Percentiles rank a stretch among this genome's conserved stretches.
Evolutionary conservation across 2,888 invertebrate genomes (phyloP).

Genomic region (Caenorhabditis uteleia): DNA sequence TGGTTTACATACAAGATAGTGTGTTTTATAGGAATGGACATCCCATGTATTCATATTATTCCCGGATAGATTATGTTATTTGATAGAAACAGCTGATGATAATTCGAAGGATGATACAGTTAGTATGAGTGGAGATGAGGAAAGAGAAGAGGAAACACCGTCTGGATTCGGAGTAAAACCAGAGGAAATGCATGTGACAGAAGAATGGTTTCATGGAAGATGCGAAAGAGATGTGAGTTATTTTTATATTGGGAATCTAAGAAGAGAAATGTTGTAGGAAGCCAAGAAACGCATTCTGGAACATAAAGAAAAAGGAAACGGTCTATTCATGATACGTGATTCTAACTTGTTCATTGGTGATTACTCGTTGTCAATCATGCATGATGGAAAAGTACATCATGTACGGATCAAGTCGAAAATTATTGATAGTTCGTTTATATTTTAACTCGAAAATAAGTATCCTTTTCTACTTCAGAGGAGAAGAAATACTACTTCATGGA

Average conservation of each 20-base stretch:
- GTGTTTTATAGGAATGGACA: slow-evolving; percentile 54
- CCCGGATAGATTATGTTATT: slow-evolving; percentile 65
- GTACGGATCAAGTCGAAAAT: slow-evolving; percentile 65
- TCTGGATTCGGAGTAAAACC: slow-evolving; percentile 63
- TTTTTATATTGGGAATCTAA: too few relatives aligned
- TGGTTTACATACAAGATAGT: background rate
- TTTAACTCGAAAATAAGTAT: background rate
- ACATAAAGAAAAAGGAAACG: slow-evolving; percentile 78
- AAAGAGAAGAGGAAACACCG: slow-evolving; percentile 52
- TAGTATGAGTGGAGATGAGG: slow-evolving; percentile 63
- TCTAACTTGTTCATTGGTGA: slow-evolving; percentile 86
- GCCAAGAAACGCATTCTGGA: slow-evolving; percentile 60
- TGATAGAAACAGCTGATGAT: slow-evolving; percentile 48
- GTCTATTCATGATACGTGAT: slow-evolving; percentile 90
- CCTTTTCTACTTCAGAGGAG: slow-evolving; percentile 54
- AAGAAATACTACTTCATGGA: slow-evolving; percentile 69
- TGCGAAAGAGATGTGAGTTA: slow-evolving; percentile 56
- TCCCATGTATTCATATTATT: slow-evolving; percentile 67
- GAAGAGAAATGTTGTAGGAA: slow-evolving; percentile 38
- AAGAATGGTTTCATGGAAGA: slow-evolving; percentile 70
- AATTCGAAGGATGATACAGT: slow-evolving; percentile 48
- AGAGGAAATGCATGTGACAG: slow-evolving; percentile 69
- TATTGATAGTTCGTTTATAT: slow-evolving; percentile 48
- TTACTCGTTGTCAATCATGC: slow-evolving; percentile 91
- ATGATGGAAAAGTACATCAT: slow-evolving; percentile 65